Conservation (phyloP, 2,113 vertebrate species). For the Probosciger aterrimus region DNA sequence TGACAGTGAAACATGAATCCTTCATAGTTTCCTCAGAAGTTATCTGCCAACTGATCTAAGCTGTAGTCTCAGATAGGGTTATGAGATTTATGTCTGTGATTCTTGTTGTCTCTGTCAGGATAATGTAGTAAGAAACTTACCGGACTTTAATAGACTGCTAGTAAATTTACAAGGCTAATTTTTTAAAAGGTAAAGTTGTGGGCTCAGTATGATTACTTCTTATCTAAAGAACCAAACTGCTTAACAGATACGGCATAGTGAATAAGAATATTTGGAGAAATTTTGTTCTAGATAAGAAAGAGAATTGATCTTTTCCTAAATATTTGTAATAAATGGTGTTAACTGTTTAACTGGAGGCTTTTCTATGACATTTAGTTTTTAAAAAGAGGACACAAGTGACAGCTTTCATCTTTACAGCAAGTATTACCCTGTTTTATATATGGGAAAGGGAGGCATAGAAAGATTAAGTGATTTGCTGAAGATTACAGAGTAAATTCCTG, state of each 20-base stretch:
- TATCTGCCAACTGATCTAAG: neutral
- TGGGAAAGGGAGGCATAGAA: neutral
- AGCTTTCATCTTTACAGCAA: neutral
- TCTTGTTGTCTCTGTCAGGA: neutral
- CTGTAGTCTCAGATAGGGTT: neutral
- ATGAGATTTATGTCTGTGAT: neutral
- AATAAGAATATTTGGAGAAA: neutral
- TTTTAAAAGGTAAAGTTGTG: neutral
- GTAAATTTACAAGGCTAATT: neutral
- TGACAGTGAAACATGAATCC: neutral
- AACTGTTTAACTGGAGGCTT: neutral
- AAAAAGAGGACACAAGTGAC: neutral
- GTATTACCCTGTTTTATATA: neutral
- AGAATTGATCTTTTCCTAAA: neutral
- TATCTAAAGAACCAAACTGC: neutral
- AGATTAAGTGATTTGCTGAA: slow-evolving; percentile 3
- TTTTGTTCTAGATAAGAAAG: neutral
- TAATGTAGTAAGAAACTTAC: neutral
- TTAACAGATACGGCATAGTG: neutral
- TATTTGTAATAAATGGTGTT: neutral
- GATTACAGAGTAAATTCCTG: neutral
- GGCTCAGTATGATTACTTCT: neutral
- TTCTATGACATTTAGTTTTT: neutral
- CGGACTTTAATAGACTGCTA: neutral
- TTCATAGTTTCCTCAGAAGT: neutral